Evolutionary conservation across 2,888 invertebrate genomes (phyloP), one percentile per base, ranked within the genome.

Genomic region (Venusia cambrica): DNA sequence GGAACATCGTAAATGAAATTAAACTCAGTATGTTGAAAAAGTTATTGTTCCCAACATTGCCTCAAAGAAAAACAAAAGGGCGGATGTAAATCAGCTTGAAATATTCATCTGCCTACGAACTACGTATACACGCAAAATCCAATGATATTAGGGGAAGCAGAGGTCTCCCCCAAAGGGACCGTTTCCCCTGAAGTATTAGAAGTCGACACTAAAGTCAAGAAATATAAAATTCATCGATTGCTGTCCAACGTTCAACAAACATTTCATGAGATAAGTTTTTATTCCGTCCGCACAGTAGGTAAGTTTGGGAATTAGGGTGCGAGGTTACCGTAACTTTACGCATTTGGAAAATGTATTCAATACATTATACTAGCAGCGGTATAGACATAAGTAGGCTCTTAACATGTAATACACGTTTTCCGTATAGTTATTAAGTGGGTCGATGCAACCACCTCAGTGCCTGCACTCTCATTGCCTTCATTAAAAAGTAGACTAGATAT

Each of bases 221-320:
- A 69, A 78, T 76, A 79, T 73, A 79, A 77, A 78, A 80, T 80
- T 79, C 77, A 81, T 78, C 61, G 76, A 73, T 76, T 73, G 66
- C 60, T 60, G 54, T 66, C 69, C 63, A 60, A 58, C 57, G 60
- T 66, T 70, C 63, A 60, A 58, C 57, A 61, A 75, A 69, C 57
- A 60, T 66, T 58, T 42, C 38, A 41, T 38, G 15, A 20, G 33
- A 27, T 35, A 50, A 43, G 48, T 48, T 50, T 45, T 39, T 39
- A 40, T 25, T 20, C 12, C 16, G 13, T 21, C 20, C 22, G 20
- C 7, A 14, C 9, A 15, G 17, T 15, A 16, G 22, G 19, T 38
- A 16, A 36, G 25, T 26, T 34, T 35, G 3, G 10, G 7, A 14
- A 18, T 24, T 6, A 24, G 14, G 24, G 20, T 12, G 12, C 18